Base-by-base conservation (phyloP, 92 coral and sea anemone genomes). In the Parazoanthus atlanticus region DNA sequence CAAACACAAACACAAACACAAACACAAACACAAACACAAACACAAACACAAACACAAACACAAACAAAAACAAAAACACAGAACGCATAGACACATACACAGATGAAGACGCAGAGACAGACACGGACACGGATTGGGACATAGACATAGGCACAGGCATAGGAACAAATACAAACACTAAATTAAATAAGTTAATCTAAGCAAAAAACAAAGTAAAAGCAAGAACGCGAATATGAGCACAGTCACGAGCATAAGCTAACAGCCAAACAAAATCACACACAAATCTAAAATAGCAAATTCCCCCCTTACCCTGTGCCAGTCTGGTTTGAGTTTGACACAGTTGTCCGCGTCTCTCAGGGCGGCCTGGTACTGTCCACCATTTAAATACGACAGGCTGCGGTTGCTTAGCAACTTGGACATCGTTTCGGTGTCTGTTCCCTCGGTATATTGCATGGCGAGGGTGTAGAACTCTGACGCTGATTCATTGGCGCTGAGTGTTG, bases 391-490 rank as follows among this genome's bases (percentile, higher is more conserved):
- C 36, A 84, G 38, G 26, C 87, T 84, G 7, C 87, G 87, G 76
- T 84, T 84, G 78, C 87, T 84, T 16, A 84, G 66, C 40, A 84
- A 70, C 74, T 38, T 84, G 23, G 87, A 73, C 87, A 84, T 69
- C 40, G 77, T 8, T 12, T 84, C 87, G 30, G 40, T 84, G 87
- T 84, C 67, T 43, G 78, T 47, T 8, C 65, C 66, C 28, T 84
- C 78, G 34, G 87, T 84, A 76, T 84, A 84, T 0, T 69, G 31
- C 87, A 84, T 69, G 19, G 87, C 87, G 25, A 69, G 77, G 17
- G 77, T 67, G 43, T 84, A 84, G 66, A 84, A 84, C 11, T 84
- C 87, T 30, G 86, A 38, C 28, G 87, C 77, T 54, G 15, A 40
- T 10, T 84, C 74, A 9, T 3, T 28, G 40, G 11, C 25, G 6